A percentile compares a stretch with the other conserved stretches of the same genome.
phyloP scores from a whole-genome alignment of 2,113 vertebrate genomes.

The Amia ocellicauda region DNA sequence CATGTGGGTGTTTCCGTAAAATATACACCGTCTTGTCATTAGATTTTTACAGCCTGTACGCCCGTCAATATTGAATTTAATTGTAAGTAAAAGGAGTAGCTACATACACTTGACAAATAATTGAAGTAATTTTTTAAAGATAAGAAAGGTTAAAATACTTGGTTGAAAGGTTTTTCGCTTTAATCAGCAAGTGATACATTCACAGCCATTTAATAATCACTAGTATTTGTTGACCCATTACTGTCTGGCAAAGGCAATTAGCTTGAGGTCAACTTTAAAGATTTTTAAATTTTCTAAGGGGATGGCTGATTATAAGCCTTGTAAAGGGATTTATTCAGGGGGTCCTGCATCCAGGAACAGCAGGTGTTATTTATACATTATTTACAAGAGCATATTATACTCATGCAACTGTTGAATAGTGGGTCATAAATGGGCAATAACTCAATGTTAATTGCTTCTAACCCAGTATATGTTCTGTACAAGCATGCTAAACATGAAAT shows the following conservation, averaged over 20 bases:
- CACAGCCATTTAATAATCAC: background rate
- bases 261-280: constrained; percentile 2
- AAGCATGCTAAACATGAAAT: background rate
- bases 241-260: background rate
- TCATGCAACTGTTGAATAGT: background rate
- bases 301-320: background rate
- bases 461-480: background rate
- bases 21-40: no score
- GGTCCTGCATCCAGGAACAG: background rate
- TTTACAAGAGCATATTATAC: background rate
- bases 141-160: constrained; percentile 13
- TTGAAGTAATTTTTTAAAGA: constrained; percentile 10
- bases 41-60: no score
- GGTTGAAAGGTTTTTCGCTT: background rate
- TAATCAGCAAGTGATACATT: constrained; percentile 6
- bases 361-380: constrained; percentile 3
- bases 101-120: constrained; percentile 1
- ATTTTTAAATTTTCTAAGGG: constrained; percentile 7
- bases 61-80: constrained; percentile 10
- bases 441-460: background rate
- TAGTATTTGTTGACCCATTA: background rate
- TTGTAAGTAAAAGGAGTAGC: constrained; percentile 5
- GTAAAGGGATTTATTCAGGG: background rate
- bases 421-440: background rate
- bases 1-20: no score